Conservation (phyloP, 2,797 vertebrate genomes). For the Dromococcyx pavoninus region DNA sequence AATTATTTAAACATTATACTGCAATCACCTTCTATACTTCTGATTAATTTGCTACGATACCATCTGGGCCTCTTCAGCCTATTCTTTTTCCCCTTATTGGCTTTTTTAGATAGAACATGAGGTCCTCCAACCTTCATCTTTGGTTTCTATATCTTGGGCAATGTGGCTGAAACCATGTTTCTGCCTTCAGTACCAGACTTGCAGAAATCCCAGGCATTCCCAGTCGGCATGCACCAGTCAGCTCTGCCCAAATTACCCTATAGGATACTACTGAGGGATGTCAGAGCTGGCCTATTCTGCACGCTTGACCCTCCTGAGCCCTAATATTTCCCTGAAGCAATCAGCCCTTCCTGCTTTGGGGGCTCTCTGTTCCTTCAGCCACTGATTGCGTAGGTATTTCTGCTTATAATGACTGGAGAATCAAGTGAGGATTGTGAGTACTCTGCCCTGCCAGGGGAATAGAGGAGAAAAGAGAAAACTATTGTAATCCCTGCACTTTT, state of each 20-base stretch:
- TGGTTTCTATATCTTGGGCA: neutral
- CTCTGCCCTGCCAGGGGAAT: neutral
- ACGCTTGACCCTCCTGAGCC: neutral
- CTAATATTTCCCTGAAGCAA: neutral
- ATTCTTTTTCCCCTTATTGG: neutral
- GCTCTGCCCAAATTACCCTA: neutral
- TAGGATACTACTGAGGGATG: neutral
- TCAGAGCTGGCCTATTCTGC: neutral
- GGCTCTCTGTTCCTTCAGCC: neutral
- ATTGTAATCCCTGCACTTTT: no score
- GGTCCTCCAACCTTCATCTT: neutral
- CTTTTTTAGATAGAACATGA: neutral
- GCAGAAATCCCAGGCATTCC: neutral
- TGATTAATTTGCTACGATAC: neutral
- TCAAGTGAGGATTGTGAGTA: neutral
- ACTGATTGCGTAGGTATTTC: neutral
- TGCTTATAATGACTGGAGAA: neutral
- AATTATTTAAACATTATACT: neutral
- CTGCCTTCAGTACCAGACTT: neutral
- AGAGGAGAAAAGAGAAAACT: neutral
- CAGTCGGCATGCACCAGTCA: no score
- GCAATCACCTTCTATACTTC: neutral
- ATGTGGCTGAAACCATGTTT: rapidly evolving
- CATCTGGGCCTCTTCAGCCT: neutral
- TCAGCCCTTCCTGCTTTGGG: neutral